Evolutionary conservation across 2,797 vertebrate species (phyloP).

Genomic region (Loriculus beryllinus): DNA sequence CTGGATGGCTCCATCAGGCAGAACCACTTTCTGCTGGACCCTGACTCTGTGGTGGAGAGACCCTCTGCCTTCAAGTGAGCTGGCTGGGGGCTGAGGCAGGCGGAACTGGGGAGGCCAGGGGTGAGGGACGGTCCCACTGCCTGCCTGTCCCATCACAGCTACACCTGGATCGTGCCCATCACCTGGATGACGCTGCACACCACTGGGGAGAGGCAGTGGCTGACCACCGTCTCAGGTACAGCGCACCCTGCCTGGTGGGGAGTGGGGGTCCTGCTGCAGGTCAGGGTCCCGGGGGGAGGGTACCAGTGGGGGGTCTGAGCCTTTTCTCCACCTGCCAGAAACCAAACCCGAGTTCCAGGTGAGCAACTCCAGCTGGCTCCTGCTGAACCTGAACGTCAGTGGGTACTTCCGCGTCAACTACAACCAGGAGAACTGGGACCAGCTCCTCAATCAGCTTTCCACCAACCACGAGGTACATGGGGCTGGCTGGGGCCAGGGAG

Average conservation of each 20-base stretch:
- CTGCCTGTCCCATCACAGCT: constrained; percentile 71
- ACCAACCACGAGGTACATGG: constrained; percentile 24
- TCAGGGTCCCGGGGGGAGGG: accelerated
- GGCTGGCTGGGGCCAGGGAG: accelerated
- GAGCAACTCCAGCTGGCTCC: constrained; percentile 72
- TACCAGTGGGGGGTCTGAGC: not conserved
- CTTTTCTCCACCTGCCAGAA: not conserved
- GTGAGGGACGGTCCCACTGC: not conserved
- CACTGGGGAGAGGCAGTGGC: constrained; percentile 71
- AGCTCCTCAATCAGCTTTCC: constrained; percentile 78
- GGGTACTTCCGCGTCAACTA: constrained; percentile 97
- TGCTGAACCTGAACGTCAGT: constrained; percentile 84
- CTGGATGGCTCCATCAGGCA: constrained; percentile 76
- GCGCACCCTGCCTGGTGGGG: accelerated
- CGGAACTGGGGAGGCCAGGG: accelerated
- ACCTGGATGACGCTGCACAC: constrained; percentile 68
- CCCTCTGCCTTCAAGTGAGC: constrained; percentile 85
- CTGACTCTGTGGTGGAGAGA: constrained; percentile 75
- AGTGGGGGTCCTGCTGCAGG: not conserved
- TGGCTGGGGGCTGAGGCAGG: accelerated
- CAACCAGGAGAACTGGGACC: constrained; percentile 85
- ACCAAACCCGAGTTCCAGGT: not conserved
- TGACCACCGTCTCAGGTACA: constrained; percentile 11
- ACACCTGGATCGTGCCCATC: constrained; percentile 87
- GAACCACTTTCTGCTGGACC: constrained; percentile 88